A percentile compares a stretch with the other conserved stretches of the same genome.
Conservation (phyloP, 2,888 invertebrate genomes). For the Iselma pallidipennis region DNA sequence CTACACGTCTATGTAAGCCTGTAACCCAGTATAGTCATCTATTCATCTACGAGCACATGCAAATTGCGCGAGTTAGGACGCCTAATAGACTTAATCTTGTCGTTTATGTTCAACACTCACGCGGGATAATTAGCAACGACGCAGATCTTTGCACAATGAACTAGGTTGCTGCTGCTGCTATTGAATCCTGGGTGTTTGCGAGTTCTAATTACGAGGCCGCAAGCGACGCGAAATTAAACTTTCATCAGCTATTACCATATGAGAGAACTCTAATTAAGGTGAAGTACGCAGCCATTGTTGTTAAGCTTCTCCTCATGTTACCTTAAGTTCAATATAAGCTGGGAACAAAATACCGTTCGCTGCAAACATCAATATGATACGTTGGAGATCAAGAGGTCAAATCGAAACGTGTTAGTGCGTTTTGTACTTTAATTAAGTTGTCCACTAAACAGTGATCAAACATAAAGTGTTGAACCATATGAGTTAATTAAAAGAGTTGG, state of each 20-base stretch:
- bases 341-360: constrained; percentile 24
- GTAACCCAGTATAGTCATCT: constrained; percentile 32
- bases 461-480: too few species aligned
- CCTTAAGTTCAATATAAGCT: constrained; percentile 15
- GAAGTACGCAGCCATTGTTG: constrained; percentile 50
- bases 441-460: too few species aligned
- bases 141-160: constrained; percentile 51
- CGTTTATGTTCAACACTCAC: constrained; percentile 57
- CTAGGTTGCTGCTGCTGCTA: constrained; percentile 41
- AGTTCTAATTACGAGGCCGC: constrained; percentile 57
- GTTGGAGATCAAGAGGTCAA: too few species aligned
- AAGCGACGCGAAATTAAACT: constrained; percentile 58
- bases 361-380: constrained; percentile 23
- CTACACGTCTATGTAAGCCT: background rate
- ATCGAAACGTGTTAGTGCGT: too few species aligned
- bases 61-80: constrained; percentile 56
- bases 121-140: constrained; percentile 56
- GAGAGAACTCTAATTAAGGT: constrained; percentile 58
- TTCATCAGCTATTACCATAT: constrained; percentile 58
- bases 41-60: constrained; percentile 47
- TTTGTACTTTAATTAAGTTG: too few species aligned
- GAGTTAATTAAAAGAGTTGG: too few species aligned
- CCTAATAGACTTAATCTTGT: constrained; percentile 59
- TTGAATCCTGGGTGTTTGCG: constrained; percentile 54
- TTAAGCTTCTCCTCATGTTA: constrained; percentile 32